These are phyloP conservation scores for Hirtodrosophila histrioides DNA, from an alignment of 2,888 invertebrate species.

Conservation along the genomic window DNA sequence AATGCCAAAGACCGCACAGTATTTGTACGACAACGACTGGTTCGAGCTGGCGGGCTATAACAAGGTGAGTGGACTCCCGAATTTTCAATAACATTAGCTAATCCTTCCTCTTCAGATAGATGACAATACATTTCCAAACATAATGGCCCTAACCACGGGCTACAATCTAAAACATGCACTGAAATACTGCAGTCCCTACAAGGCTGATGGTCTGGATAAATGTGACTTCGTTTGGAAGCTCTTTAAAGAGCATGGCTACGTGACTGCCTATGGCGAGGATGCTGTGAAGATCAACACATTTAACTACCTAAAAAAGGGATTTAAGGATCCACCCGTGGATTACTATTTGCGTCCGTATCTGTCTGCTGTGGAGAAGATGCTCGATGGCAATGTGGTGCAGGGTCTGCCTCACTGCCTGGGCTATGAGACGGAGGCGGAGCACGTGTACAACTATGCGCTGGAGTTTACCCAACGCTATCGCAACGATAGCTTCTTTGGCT, in stretches of 20 bases:
- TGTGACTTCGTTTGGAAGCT: constrained; percentile 92
- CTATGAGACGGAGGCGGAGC: constrained; percentile 87
- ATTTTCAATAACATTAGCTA: no score
- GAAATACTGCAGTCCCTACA: constrained; percentile 85
- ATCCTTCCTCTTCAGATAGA: constrained; percentile 86
- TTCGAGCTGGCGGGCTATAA: constrained; percentile 90
- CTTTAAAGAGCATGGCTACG: constrained; percentile 89
- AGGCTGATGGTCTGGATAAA: constrained; percentile 87
- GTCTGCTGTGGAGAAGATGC: constrained; percentile 87
- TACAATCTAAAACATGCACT: constrained; percentile 85
- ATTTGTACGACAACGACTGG: constrained; percentile 89
- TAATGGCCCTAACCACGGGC: constrained; percentile 93
- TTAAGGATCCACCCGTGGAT: constrained; percentile 90
- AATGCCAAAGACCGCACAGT: constrained; percentile 89
- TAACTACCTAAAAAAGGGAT: constrained; percentile 90
- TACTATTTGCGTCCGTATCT: constrained; percentile 92
- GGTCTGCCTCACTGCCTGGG: constrained; percentile 87
- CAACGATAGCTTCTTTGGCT: constrained; percentile 88
- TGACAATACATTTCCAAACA: constrained; percentile 95
- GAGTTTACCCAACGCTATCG: constrained; percentile 88
- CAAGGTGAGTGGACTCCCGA: constrained; percentile 85
- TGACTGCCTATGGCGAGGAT: constrained; percentile 93
- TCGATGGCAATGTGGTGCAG: constrained; percentile 85
- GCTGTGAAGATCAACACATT: constrained; percentile 88
- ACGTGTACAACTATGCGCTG: constrained; percentile 88